Conservation (phyloP, 2,797 vertebrate genomes). For the Centroberyx gerrardi region DNA sequence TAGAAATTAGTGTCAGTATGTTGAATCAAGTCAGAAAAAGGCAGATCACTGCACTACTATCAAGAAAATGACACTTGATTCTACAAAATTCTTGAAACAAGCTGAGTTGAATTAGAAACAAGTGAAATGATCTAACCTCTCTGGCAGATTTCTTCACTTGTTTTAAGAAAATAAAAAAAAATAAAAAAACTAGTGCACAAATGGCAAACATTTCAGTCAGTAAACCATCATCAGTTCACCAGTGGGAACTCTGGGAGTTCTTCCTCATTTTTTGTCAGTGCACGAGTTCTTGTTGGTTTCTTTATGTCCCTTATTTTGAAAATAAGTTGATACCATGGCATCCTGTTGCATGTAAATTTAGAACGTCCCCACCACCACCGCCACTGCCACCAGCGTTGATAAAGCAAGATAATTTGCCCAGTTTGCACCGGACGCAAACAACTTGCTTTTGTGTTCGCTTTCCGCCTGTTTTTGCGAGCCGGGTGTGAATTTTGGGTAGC, state of each 20-base stretch:
- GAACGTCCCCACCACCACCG: slow-evolving; percentile 38
- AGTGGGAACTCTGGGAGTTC: slow-evolving; percentile 1
- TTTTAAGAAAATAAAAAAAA: too few species aligned
- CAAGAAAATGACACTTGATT: too few species aligned
- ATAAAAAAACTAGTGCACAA: too few species aligned
- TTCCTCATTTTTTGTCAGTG: not conserved
- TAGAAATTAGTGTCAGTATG: too few species aligned
- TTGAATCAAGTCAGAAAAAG: too few species aligned
- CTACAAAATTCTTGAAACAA: too few species aligned
- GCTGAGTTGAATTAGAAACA: too few species aligned
- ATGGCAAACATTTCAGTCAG: too few species aligned
- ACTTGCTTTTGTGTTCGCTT: slow-evolving; percentile 65
- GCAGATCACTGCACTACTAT: too few species aligned
- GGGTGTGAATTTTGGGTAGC: slow-evolving; percentile 73
- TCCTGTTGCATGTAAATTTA: slow-evolving; percentile 75
- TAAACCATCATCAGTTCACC: too few species aligned
- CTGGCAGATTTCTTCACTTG: too few species aligned
- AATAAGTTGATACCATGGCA: slow-evolving; percentile 52
- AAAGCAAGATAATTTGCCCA: slow-evolving; percentile 64
- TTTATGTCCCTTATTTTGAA: slow-evolving; percentile 53
- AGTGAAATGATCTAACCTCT: too few species aligned
- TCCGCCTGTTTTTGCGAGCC: slow-evolving; percentile 70
- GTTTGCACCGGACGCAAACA: slow-evolving; percentile 63
- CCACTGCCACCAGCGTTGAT: slow-evolving; percentile 59
- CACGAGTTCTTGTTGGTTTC: slow-evolving; percentile 45